Evolutionary conservation across 2,888 invertebrate genomes (phyloP), one percentile per base, ranked within the genome.

Genomic region (Strigamia transsilvanica): DNA sequence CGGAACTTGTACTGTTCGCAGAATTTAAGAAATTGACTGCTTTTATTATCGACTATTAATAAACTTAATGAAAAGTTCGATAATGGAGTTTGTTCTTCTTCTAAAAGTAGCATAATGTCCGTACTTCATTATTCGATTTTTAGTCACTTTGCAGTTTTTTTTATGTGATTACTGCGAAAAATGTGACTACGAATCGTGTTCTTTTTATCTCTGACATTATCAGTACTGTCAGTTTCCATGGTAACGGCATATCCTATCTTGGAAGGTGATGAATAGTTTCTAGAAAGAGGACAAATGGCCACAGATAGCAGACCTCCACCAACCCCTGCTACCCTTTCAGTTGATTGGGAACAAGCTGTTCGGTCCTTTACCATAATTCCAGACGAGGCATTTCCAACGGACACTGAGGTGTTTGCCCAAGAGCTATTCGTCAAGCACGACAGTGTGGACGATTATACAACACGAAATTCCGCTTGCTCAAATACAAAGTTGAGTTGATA

Each of bases 261-360:
- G 73, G 13, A 73, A 73, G 32, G 73, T 73, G 73, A 73, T 73
- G 73, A 73, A 73, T 73, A 73, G 73, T 73, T 73, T 73, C 27
- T 73, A 73, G 73, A 13, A 73, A 73, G 73, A 73, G 73, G 73
- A 73, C 73, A 73, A 73, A 73, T 73, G 73, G 73, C 73, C 73
- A 73, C 73, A 73, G 73, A 73, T 73, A 73, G 73, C 27, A 73
- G 73, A 73, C 73, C 73, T 73, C 27, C 1, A 5, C 73, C 73
- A 23, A 32, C 32, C 73, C 23, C 73, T 32, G 23, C 73, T 27
- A 27, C 73, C 73, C 73, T 73, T 73, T 73, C 73, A 32, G 56
- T 56, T 56, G 56, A 56, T 18, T 56, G 18, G 32, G 32, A 73
- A 73, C 73, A 73, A 73, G 27, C 73, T 73, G 73, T 27, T 73